Base-by-base conservation (phyloP, 2,113 vertebrate genomes). In the Prochilodus magdalenae region DNA sequence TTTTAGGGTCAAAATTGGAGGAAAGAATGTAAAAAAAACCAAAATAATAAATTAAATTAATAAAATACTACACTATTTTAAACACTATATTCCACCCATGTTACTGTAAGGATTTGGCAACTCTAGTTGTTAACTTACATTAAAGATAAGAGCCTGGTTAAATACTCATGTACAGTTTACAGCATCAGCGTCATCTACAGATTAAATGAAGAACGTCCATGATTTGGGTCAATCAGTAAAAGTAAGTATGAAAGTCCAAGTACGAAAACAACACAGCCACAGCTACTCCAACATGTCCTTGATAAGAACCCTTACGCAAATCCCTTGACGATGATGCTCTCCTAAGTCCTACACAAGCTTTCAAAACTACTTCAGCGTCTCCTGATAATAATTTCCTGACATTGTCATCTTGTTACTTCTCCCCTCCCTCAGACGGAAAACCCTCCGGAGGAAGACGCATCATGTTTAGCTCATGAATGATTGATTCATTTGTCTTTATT, bases 401-500 rank as follows among this genome's bases (percentile, higher is more conserved):
- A 16, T 47, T 18, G 18, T 49, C 67, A 57, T 44, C 59, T 10
- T 13, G 18, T 18, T 55, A 29, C 12, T 78, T 55, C 62, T 11
- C 18, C 47, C 63, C 1, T 20, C 14, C 36, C 6, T 3, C 53
- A 18, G 18, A 20, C 18, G 16, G 20, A 4, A 22, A 60, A 60
- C 30, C 44, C 51, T 72, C 27, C 27, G 14, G 47, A 76, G 65
- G 55, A 75, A 29, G 69, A 44, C 51, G 83, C 83, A 57, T 66
- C 82, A 55, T 83, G 77, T 84, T 86, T 87, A 74, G 59, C 74
- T 85, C 67, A 84, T 87, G 79, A 89, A 89, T 86, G 78, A 85
- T 86, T 86, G 40, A 89, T 89, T 78, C 57, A 0, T 73, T 6
- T 73, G 66, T 85, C 73, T 75, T 71, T 78, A 82, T 89, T 86